Base-by-base conservation (phyloP, 2,888 invertebrate species). In the Ceratothoa steindachneri region DNA sequence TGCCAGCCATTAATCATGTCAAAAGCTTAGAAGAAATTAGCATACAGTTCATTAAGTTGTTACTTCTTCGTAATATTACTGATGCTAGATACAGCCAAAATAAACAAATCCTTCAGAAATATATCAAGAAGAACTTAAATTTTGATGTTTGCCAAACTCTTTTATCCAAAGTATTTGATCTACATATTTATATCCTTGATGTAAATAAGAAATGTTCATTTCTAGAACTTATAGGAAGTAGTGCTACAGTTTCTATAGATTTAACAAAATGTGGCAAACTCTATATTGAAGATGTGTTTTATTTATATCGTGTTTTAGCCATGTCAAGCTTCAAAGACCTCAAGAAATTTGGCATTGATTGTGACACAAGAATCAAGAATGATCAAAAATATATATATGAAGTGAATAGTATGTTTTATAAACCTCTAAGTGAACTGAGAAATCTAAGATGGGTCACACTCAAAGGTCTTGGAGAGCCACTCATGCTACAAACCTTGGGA, bases 261-360 rank as follows among this genome's bases (percentile, higher is more conserved):
- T 19, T 77, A 15, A 72, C 71, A 5, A 30, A 31, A 5, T 28
- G 64, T 1, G 77, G 77, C 22, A 19, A 27, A 19, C 19, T 60
- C n/a, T 75, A 60, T 52, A 52, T 77, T 4, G 77, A 77, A 7
- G 77, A 77, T 31, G 71, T 75, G 29, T 75, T 73, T 64, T 67
- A 75, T 19, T 52, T 77, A 19, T 77, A 77, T 24, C 70, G 77
- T 1, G 67, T 73, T 19, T 31, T 76, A 1, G 71, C 75, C 3
- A 53, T 74, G 24, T 67, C 67, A 19, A 28, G 55, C n/a, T n/a
- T 75, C 1, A 4, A 73, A 3, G 74, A 74, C 30, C 19, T 78
- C 7, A 72, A 69, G 1, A 72, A 52, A 28, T 66, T 78, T 27
- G 78, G 78, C 24, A 31, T 78, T 4, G 27, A 27, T 12, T 78